Conservation (phyloP, 2,797 vertebrate species). For the Fratercula arctica region DNA sequence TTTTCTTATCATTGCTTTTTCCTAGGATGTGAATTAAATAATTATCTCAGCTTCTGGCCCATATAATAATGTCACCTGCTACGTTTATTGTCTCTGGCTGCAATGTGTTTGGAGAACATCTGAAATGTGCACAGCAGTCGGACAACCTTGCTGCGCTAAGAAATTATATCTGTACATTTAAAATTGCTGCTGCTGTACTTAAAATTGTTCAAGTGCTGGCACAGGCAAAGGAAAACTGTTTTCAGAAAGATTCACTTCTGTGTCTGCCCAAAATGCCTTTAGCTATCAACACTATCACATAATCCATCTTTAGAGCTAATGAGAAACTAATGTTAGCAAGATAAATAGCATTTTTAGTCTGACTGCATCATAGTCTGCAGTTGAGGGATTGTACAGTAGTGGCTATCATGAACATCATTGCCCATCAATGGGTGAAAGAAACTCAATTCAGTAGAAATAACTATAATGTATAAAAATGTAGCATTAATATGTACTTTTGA, state of each 20-base stretch:
- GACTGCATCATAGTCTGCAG: background rate
- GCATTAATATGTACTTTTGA: background rate
- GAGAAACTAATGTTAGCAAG: background rate
- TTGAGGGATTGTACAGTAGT: background rate
- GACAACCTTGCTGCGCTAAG: background rate
- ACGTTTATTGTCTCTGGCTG: background rate
- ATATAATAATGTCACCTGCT: background rate
- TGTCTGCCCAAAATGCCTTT: background rate
- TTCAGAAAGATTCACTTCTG: background rate
- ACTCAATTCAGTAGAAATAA: background rate
- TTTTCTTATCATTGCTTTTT: background rate
- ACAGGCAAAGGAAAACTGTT: background rate
- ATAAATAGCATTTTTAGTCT: background rate
- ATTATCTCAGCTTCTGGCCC: constrained; percentile 33
- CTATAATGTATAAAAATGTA: background rate
- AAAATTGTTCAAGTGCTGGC: background rate
- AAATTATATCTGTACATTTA: background rate
- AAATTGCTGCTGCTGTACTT: background rate
- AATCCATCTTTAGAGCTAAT: background rate
- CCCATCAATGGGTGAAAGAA: background rate
- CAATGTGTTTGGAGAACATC: background rate
- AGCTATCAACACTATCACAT: background rate
- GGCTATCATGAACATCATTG: background rate
- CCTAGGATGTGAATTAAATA: background rate
- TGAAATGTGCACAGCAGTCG: background rate